Conservation (phyloP, 2,888 invertebrate species). For the Protonemura montana region DNA sequence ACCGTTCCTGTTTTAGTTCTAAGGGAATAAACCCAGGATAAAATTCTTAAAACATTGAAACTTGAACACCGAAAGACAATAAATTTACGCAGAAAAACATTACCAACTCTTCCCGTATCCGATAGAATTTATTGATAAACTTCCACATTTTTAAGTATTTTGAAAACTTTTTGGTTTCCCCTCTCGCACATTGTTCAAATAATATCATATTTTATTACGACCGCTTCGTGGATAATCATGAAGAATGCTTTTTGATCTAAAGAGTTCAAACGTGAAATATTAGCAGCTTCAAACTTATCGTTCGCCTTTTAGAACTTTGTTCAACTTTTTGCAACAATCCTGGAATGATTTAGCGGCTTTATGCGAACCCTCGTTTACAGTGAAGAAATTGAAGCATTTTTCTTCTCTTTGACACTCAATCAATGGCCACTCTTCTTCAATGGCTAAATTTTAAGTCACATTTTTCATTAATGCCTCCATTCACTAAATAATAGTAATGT, state of each 20-base stretch:
- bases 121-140: constrained; percentile 40
- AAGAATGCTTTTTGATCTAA: constrained; percentile 42
- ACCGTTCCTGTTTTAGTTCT: no score
- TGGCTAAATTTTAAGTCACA: no score
- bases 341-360: constrained; percentile 36
- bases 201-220: constrained; percentile 40
- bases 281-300: constrained; percentile 41
- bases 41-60: no score
- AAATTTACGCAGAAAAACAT: background rate
- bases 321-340: constrained; percentile 40
- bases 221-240: constrained; percentile 27
- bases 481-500: no score
- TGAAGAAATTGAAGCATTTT: constrained; percentile 37
- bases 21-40: no score
- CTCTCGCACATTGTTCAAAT: constrained; percentile 30
- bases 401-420: background rate
- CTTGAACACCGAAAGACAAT: background rate
- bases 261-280: constrained; percentile 40
- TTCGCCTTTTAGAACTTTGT: constrained; percentile 38
- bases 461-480: no score
- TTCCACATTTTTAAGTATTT: constrained; percentile 34
- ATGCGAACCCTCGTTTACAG: background rate
- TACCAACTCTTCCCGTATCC: constrained; percentile 25
- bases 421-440: background rate
- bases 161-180: constrained; percentile 24